Percentiles rank a stretch among this genome's conserved stretches.
Evolutionary conservation across 2,797 vertebrate genomes (phyloP).

Genomic region (Schizothorax lantsangensis): DNA sequence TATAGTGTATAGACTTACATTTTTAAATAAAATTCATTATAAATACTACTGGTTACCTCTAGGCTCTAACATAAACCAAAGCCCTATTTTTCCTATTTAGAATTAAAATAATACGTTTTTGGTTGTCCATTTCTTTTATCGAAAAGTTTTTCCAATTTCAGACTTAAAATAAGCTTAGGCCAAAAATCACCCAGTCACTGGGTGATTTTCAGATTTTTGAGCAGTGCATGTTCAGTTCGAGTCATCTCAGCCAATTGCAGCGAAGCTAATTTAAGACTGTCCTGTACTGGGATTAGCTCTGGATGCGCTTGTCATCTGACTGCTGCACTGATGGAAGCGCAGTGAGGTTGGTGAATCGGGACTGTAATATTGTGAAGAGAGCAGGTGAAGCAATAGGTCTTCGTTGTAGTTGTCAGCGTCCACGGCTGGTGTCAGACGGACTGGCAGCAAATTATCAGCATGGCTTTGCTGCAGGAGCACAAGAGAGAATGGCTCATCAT

Average conservation of each 20-base stretch:
- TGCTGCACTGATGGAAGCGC: slow-evolving; percentile 59
- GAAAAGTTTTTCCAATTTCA: neutral
- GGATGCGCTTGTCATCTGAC: slow-evolving; percentile 50
- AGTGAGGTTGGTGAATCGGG: neutral
- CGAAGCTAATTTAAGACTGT: slow-evolving; percentile 71
- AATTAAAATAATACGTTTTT: neutral
- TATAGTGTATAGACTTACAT: neutral
- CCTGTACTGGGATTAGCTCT: slow-evolving; percentile 69
- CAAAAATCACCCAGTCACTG: neutral
- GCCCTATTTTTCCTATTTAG: neutral
- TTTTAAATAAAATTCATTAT: neutral
- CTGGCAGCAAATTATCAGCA: slow-evolving; percentile 53
- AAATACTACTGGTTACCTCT: neutral
- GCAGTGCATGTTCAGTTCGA: neutral
- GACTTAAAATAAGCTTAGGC: neutral
- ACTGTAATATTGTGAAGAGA: slow-evolving; percentile 19
- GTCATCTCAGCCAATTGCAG: slow-evolving; percentile 23
- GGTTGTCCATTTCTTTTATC: neutral
- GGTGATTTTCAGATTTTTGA: neutral
- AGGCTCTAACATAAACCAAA: neutral
- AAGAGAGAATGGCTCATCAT: slow-evolving; percentile 69
- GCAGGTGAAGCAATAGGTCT: slow-evolving; percentile 8
- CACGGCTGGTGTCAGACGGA: neutral
- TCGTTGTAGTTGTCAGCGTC: neutral
- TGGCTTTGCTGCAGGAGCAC: slow-evolving; percentile 71